These are phyloP conservation scores for Myxocyprinus asiaticus DNA, from an alignment of 2,113 vertebrate species.

Conservation along the genomic window DNA sequence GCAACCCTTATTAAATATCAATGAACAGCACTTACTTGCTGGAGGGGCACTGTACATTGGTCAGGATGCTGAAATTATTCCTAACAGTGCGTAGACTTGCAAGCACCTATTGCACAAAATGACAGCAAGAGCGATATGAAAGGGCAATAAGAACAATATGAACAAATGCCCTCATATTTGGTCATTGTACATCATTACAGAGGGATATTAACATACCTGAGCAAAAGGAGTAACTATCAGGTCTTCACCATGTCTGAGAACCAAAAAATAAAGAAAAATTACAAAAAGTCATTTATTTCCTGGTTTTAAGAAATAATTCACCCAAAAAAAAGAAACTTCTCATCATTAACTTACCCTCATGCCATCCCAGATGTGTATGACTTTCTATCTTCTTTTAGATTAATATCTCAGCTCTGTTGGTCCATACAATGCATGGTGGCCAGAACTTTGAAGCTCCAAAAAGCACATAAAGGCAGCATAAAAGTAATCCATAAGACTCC, in stretches of 20 bases:
- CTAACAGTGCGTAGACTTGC: constrained; percentile 93
- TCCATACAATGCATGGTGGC: no score
- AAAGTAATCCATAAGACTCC: no score
- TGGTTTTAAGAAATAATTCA: no score
- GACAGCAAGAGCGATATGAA: constrained; percentile 26
- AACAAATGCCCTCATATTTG: neutral
- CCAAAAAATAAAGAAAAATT: constrained; percentile 50
- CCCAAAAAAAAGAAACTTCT: no score
- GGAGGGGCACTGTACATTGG: constrained; percentile 86
- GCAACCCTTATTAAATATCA: neutral
- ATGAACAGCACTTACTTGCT: constrained; percentile 82
- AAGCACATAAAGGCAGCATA: no score
- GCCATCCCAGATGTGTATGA: no score
- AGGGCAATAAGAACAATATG: neutral
- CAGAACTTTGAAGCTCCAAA: no score
- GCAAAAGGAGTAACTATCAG: constrained; percentile 97
- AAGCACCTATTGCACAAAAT: constrained; percentile 79
- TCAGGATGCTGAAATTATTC: constrained; percentile 92
- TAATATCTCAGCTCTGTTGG: no score
- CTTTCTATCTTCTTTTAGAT: no score
- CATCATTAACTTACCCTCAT: no score
- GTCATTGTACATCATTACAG: neutral
- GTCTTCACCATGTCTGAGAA: constrained; percentile 88
- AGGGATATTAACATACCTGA: constrained; percentile 70
- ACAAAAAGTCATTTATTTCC: neutral